Conservation (phyloP, 2,797 vertebrate species). For the Lagodon rhomboides region DNA sequence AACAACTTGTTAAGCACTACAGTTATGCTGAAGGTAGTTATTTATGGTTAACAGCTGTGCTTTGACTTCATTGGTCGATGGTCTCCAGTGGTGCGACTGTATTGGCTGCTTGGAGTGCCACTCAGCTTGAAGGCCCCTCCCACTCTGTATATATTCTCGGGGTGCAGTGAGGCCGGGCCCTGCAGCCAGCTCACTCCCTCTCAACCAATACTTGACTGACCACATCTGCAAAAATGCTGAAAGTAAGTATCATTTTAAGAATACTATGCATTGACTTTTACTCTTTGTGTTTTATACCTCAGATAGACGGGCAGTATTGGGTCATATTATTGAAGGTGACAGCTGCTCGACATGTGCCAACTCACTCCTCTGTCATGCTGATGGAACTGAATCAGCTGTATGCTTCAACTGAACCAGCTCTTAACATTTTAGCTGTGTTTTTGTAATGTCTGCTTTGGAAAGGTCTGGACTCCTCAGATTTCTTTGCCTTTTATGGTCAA, state of each 20-base stretch:
- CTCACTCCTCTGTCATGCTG: not conserved
- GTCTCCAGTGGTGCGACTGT: not conserved
- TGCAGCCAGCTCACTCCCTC: conserved; percentile 40
- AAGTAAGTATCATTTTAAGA: conserved; percentile 65
- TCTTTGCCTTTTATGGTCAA: conserved; percentile 76
- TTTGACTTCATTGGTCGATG: conserved; percentile 22
- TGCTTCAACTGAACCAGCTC: conserved; percentile 12
- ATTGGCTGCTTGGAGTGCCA: conserved; percentile 59
- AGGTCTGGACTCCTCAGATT: not conserved
- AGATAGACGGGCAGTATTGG: not conserved
- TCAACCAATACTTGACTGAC: conserved; percentile 26
- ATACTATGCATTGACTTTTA: not conserved
- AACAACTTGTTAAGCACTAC: conserved; percentile 30
- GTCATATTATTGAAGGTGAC: conserved; percentile 1
- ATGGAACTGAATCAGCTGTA: conserved; percentile 4
- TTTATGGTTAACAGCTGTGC: conserved; percentile 23
- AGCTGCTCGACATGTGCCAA: conserved; percentile 26
- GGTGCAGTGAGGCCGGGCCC: conserved; percentile 45
- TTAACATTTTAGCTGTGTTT: not conserved
- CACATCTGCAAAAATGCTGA: conserved; percentile 63
- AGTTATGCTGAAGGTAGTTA: conserved; percentile 10
- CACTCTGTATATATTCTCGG: conserved; percentile 55
- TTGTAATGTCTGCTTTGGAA: not conserved
- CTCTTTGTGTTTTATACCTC: not conserved
- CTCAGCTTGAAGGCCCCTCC: conserved; percentile 48